phyloP scores from a whole-genome alignment of 2,888 invertebrate species.

The Ptilodon capucinus region DNA sequence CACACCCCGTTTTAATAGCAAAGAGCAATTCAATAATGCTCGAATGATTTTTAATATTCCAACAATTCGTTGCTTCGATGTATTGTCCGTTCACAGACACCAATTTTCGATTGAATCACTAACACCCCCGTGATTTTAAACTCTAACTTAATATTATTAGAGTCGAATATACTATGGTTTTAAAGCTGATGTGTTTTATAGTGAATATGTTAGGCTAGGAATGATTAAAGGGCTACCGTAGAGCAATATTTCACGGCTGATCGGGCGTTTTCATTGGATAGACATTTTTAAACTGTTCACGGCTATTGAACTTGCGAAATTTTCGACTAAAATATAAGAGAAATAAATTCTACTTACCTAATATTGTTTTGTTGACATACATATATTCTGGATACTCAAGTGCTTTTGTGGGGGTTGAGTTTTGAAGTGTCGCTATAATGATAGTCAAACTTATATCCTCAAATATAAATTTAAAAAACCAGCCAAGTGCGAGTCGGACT shows the following conservation, averaged over 20 bases:
- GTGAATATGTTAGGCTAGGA: constrained; percentile 39
- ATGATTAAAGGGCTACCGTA: constrained; percentile 40
- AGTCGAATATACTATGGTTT: constrained; percentile 21
- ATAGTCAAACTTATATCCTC: no score
- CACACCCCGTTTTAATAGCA: constrained; percentile 58
- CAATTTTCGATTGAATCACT: constrained; percentile 47
- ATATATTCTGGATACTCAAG: no score
- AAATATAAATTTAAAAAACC: no score
- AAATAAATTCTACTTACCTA: neutral
- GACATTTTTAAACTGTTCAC: constrained; percentile 30
- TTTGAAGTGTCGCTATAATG: neutral
- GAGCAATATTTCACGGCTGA: constrained; percentile 48
- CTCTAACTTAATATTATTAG: constrained; percentile 18
- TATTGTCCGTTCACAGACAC: constrained; percentile 61
- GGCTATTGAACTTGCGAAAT: constrained; percentile 16
- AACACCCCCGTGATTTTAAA: constrained; percentile 12
- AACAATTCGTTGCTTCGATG: constrained; percentile 59
- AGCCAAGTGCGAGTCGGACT: no score
- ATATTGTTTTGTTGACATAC: no score
- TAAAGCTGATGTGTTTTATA: constrained; percentile 6
- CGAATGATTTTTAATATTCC: constrained; percentile 78
- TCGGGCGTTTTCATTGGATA: constrained; percentile 27
- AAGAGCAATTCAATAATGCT: constrained; percentile 76
- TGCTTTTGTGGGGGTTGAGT: no score
- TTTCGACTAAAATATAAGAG: neutral